Evolutionary conservation across 2,797 vertebrate genomes (phyloP), one percentile per base, ranked within the genome.

Genomic region (Graptemys geographica): DNA sequence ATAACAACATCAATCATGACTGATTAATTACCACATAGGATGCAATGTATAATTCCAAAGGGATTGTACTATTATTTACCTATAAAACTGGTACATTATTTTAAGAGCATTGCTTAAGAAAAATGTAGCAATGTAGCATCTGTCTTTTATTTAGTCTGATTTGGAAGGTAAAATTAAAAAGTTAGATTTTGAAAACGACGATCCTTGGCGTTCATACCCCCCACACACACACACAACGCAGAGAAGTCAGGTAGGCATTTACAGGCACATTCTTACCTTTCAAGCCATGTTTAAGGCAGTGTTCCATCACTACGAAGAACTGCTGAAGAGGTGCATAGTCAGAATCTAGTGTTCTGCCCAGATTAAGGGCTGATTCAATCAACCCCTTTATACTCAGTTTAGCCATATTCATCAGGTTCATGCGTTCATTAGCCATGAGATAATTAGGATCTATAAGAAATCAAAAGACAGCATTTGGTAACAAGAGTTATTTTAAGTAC

Each of bases 361-460:
- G 98, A 97, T 99, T 99, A 65, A 99, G 98, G 0, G 99, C 99
- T 0, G 99, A 99, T 96, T 99, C 99, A 0, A 99, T 99, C 97
- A 99, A 97, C 25, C 99, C 99, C 96, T 99, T 99, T 97, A 99
- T 99, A 95, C 99, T 99, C 97, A 99, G 98, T 88, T 99, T 99
- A 79, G 99, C 99, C 99, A 99, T 99, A 98, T 99, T 99, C 99
- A 99, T 99, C 97, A 99, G 97, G 98, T 99, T 99, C 96, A 99
- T 99, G 97, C 99, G 99, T 86, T 99, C 99, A 16, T 99, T 99
- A 47, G 99, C 99, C 95, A 99, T 99, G 81, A 99, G 99, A 97
- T 99, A 99, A 98, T 99, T 99, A 19, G 99, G 99, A 98, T 99
- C 99, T 99, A 92, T 8, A 91, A n/a, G 44, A 72, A 86, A 56